These are phyloP conservation scores for Coecobrya sp. DNA, from an alignment of 2,888 invertebrate genomes.

Conservation along the genomic window DNA sequence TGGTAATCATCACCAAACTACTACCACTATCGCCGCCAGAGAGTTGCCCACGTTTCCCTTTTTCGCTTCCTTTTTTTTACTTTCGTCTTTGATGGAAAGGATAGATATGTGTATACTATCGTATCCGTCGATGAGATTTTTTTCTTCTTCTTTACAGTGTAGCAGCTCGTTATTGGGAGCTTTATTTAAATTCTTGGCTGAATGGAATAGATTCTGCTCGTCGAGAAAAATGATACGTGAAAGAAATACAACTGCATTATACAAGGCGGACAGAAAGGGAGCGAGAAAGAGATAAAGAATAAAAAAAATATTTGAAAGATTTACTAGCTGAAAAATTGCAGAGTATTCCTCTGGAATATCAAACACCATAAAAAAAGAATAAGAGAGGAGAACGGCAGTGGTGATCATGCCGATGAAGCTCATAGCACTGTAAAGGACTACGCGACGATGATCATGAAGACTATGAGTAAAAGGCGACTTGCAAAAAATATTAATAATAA, in stretches of 20 bases:
- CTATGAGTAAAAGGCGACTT: not conserved
- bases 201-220: not conserved
- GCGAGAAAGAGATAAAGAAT: not conserved
- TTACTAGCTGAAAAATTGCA: not conserved
- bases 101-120: not conserved
- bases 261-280: not conserved
- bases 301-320: not conserved
- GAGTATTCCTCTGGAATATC: conserved; percentile 9
- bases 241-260: conserved; percentile 27
- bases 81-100: not conserved
- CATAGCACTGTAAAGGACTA: not conserved
- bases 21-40: not conserved
- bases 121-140: conserved; percentile 10
- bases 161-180: not conserved
- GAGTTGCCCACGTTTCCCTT: conserved; percentile 1
- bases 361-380: not conserved
- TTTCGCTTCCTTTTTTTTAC: not conserved
- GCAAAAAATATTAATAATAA: not conserved
- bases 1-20: not conserved
- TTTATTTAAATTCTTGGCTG: conserved; percentile 11
- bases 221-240: conserved; percentile 39
- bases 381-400: not conserved
- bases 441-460: not conserved
- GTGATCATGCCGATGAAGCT: not conserved
- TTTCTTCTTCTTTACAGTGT: not conserved